Evolutionary conservation across 2,888 invertebrate genomes (phyloP).

Genomic region (Proisotoma minuta): DNA sequence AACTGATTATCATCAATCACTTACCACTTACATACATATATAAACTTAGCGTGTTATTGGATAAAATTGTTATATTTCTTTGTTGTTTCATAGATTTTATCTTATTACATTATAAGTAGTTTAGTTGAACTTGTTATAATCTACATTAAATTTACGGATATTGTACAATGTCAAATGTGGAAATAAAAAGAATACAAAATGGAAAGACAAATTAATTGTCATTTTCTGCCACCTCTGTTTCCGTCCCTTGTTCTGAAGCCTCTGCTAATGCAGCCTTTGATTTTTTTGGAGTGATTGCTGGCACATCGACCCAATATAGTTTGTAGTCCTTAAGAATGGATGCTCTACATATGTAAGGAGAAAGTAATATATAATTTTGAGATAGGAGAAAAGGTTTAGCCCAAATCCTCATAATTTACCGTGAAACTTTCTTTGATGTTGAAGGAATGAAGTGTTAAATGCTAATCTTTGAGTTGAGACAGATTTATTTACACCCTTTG

Average conservation of each 20-base stretch:
- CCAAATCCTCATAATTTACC: background rate
- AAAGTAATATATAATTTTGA: no score
- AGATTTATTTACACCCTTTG: no score
- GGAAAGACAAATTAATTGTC: background rate
- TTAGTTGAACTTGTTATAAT: slow-evolving; percentile 11
- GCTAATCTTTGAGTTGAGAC: background rate
- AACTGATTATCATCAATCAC: no score
- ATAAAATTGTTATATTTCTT: no score
- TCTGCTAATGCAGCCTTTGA: slow-evolving; percentile 1
- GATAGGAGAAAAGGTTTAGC: no score
- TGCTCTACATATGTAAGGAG: slow-evolving; percentile 29
- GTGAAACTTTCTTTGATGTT: slow-evolving; percentile 7
- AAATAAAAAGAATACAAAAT: slow-evolving; percentile 8
- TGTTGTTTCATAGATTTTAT: no score
- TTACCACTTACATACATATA: no score
- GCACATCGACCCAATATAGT: slow-evolving; percentile 45
- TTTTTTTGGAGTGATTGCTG: slow-evolving; percentile 28
- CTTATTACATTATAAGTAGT: slow-evolving; percentile 6
- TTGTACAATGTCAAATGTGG: background rate
- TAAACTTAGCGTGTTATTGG: no score
- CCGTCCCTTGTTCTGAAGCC: background rate
- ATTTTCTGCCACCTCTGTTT: background rate
- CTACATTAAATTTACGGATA: slow-evolving; percentile 9
- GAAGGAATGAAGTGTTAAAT: slow-evolving; percentile 12
- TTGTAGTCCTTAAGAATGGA: slow-evolving; percentile 44